These are phyloP conservation scores for Athripsodes cinereus DNA, from an alignment of 2,888 invertebrate species.

Conservation along the genomic window DNA sequence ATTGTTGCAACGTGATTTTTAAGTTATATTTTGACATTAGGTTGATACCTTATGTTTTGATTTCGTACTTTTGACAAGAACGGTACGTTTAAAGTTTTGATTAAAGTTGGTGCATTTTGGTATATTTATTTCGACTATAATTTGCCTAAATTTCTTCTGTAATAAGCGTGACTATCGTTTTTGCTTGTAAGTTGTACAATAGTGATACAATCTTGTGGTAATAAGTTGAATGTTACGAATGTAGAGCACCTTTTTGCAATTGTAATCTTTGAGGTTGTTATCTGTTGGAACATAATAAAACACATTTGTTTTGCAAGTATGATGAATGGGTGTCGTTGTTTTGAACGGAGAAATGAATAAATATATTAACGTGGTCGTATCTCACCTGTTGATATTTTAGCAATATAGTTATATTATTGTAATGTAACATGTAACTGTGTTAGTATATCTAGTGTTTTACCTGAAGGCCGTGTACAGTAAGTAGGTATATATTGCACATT, in stretches of 20 bases:
- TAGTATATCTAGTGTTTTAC: not conserved
- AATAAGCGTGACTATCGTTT: too few relatives aligned
- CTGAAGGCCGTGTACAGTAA: too few relatives aligned
- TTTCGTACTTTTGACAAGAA: conserved; percentile 6
- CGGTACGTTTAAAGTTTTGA: not conserved
- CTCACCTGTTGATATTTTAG: not conserved
- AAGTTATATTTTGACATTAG: conserved; percentile 16
- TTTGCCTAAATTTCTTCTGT: too few relatives aligned
- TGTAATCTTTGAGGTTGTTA: not conserved
- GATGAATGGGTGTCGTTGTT: not conserved
- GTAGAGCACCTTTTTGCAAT: not conserved
- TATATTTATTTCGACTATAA: too few relatives aligned
- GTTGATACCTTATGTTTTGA: conserved; percentile 21
- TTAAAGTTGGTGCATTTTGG: too few relatives aligned
- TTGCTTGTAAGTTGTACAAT: too few relatives aligned
- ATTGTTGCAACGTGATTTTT: conserved; percentile 7
- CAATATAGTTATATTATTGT: not conserved
- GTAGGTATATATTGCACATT: too few relatives aligned
- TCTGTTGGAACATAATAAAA: not conserved
- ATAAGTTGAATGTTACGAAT: not conserved
- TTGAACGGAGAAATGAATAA: not conserved
- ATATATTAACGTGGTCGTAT: not conserved
- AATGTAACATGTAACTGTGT: not conserved
- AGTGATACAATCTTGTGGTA: too few relatives aligned
- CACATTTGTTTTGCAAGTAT: not conserved